phyloP scores from a whole-genome alignment of 2,113 vertebrate genomes.

The Hirundichthys speculiger region DNA sequence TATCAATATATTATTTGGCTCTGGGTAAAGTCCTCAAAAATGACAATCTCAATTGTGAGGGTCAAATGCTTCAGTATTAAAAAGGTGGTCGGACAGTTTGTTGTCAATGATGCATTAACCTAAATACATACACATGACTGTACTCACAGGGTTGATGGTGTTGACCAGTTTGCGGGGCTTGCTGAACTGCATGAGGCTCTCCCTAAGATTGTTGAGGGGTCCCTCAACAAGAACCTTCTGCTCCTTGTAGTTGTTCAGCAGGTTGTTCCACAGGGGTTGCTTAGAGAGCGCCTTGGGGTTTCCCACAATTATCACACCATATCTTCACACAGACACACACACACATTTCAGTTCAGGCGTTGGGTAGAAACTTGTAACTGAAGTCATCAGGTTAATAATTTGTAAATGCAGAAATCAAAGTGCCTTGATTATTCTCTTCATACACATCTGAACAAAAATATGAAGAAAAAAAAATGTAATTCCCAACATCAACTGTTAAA shows the following conservation, averaged over 20 bases:
- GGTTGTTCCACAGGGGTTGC: conserved; percentile 97
- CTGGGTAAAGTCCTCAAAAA: too few relatives aligned
- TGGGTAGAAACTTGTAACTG: background rate
- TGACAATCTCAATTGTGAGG: too few relatives aligned
- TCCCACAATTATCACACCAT: conserved; percentile 97
- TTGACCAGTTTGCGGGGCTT: conserved; percentile 98
- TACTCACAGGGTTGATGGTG: conserved; percentile 96
- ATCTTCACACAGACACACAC: conserved; percentile 75
- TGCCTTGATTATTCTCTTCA: background rate
- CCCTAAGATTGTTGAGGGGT: conserved; percentile 96
- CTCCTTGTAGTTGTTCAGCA: conserved; percentile 99
- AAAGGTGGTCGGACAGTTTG: too few relatives aligned
- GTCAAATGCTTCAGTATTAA: too few relatives aligned
- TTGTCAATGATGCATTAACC: background rate
- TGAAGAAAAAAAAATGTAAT: too few relatives aligned
- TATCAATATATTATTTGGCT: too few relatives aligned
- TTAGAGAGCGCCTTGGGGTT: conserved; percentile 98
- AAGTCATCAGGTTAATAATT: background rate
- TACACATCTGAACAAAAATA: too few relatives aligned
- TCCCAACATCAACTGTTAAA: too few relatives aligned
- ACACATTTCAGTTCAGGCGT: background rate
- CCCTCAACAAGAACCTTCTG: conserved; percentile 98
- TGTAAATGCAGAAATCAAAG: background rate
- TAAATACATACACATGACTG: background rate
- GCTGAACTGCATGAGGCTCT: conserved; percentile 99